A percentile compares a stretch with the other conserved stretches of the same genome.
Conservation (phyloP, 2,888 invertebrate species). For the Cantharis flavilabris region DNA sequence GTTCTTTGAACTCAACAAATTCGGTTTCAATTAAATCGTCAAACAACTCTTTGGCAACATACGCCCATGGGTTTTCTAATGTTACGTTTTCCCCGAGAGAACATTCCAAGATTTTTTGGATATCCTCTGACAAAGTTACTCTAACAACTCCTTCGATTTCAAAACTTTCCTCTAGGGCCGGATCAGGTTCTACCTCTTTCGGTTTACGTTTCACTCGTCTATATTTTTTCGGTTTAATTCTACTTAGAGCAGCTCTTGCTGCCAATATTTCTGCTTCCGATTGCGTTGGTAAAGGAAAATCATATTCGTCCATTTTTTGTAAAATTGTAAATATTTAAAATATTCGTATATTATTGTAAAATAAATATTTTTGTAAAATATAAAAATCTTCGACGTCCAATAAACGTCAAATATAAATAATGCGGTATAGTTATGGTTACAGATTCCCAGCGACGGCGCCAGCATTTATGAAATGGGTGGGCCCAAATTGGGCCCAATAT, state of each 20-base stretch:
- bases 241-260: background rate
- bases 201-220: constrained; percentile 31
- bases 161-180: background rate
- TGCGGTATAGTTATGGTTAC: background rate
- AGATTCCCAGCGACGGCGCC: too few species aligned
- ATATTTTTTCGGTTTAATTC: background rate
- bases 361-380: background rate
- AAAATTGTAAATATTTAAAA: background rate
- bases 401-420: background rate
- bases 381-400: background rate
- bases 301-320: background rate
- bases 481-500: too few species aligned
- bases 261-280: background rate
- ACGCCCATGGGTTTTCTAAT: background rate
- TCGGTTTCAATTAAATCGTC: background rate
- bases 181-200: background rate
- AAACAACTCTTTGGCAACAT: background rate
- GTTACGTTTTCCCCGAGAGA: background rate
- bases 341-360: background rate
- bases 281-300: background rate
- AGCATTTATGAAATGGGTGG: too few species aligned
- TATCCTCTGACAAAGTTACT: background rate
- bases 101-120: background rate
- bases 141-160: background rate
- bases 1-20: background rate